phyloP scores from a whole-genome alignment of 2,888 invertebrate genomes.

The Lobophora halterata region DNA sequence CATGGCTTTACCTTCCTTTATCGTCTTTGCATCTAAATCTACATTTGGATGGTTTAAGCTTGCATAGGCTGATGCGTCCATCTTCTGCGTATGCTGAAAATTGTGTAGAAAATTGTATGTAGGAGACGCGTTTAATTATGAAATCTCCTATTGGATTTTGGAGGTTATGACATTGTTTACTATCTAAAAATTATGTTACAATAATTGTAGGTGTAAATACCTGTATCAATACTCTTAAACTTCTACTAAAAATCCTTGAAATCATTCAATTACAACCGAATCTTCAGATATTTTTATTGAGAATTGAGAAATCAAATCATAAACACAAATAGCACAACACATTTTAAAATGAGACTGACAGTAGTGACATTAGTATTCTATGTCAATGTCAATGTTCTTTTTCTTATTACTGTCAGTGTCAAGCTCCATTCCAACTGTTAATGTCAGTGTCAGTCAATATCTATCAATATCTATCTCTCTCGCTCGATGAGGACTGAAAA shows the following conservation, averaged over 20 bases:
- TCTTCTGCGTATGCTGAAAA: conserved; percentile 47
- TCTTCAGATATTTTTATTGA: too few relatives aligned
- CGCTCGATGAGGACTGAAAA: too few relatives aligned
- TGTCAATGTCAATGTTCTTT: neutral
- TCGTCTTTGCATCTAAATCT: conserved; percentile 51
- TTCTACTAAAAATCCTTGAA: neutral
- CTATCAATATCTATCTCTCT: too few relatives aligned
- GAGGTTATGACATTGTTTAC: conserved; percentile 12
- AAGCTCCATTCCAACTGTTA: too few relatives aligned
- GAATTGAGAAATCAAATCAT: too few relatives aligned
- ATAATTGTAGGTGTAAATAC: neutral
- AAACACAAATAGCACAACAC: too few relatives aligned
- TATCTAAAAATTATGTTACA: neutral
- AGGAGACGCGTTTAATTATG: too few relatives aligned
- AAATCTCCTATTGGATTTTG: conserved; percentile 1
- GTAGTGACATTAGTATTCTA: too few relatives aligned
- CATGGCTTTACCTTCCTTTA: conserved; percentile 89
- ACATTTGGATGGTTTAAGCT: too few relatives aligned
- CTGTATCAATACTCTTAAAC: neutral
- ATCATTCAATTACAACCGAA: too few relatives aligned
- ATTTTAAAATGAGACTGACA: neutral
- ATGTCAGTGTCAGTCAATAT: too few relatives aligned
- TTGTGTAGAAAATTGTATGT: too few relatives aligned
- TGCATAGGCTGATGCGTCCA: conserved; percentile 43
- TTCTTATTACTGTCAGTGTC: conserved; percentile 1